phyloP scores from a whole-genome alignment of 92 coral and sea anemone species.

The Zoanthus sociatus region DNA sequence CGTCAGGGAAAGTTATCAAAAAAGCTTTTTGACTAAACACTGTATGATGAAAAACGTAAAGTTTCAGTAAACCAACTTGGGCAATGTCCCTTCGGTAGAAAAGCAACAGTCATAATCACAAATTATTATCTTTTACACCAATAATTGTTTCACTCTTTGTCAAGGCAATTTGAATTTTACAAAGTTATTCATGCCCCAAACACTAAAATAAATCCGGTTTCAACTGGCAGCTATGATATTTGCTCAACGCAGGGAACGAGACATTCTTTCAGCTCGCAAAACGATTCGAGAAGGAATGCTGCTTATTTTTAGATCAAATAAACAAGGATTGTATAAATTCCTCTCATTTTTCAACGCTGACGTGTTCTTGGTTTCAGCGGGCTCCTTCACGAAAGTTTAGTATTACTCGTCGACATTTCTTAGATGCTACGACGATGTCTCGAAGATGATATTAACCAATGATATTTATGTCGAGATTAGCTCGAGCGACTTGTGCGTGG shows the following conservation, averaged over 20 bases:
- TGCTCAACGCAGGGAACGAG: not conserved
- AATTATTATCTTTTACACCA: not conserved
- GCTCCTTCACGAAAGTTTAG: not conserved
- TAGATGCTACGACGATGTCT: not conserved
- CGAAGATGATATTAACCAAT: slow-evolving; percentile 3
- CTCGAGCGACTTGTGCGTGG: slow-evolving; percentile 12
- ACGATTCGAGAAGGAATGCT: slow-evolving; percentile 39
- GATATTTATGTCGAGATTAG: not conserved
- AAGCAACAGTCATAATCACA: not conserved
- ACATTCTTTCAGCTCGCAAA: not conserved
- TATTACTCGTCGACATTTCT: slow-evolving; percentile 10
- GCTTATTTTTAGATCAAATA: slow-evolving; percentile 3
- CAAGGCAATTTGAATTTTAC: not conserved
- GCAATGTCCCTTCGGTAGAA: not conserved
- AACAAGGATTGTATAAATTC: slow-evolving; percentile 21
- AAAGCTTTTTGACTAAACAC: not conserved
- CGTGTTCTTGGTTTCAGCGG: not conserved
- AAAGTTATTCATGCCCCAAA: not conserved
- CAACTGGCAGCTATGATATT: not conserved
- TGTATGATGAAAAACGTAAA: no score
- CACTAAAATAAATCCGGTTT: not conserved
- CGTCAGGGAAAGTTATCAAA: not conserved
- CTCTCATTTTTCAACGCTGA: slow-evolving; percentile 13
- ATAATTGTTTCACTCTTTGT: not conserved
- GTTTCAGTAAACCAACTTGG: no score